Base-by-base conservation (phyloP, 2,797 vertebrate species). In the Chaenodraco wilsoni region DNA sequence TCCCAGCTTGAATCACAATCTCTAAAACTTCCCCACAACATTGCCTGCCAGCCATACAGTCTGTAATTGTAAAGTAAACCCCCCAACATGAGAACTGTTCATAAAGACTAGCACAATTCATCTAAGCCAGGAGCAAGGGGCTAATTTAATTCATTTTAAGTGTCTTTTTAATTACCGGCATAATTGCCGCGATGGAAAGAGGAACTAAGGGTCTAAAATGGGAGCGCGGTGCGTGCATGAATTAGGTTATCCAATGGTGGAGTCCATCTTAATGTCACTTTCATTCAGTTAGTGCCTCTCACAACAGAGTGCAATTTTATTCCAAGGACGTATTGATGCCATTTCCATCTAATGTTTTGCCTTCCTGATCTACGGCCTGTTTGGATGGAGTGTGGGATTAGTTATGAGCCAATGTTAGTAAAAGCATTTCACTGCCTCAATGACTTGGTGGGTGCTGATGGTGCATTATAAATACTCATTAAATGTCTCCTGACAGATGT, bases 401-500 rank as follows among this genome's bases (percentile, higher is more conserved):
- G 65, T 52, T 63, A 75, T 87, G 70, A 76, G 83, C 74, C 85
- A 84, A 84, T 76, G 69, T 67, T 69, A 63, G 49, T 76, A 76
- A 88, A 89, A 84, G 79, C 44, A 33, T 83, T 37, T 73, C 31
- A 27, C 57, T 78, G 72, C 75, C 46, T 65, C 64, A 23, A 45
- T 44, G 79, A 48, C 50, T 76, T 44, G 8, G 52, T 59, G n/a
- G 48, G 33, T 27, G 59, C 62, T 81, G 73, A 69, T 57, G 68
- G 23, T 59, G 54, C 58, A 48, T 72, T 65, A 65, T 57, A 60
- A 82, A 74, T 64, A 62, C 31, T 19, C 55, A 33, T 49, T 75
- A 16, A 76, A 68, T 66, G 65, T 81, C 58, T 87, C 21, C 66
- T 84, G 50, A 41, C 93, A 99, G 98, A 97, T 91, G 94, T 99